phyloP scores from a whole-genome alignment of 2,888 invertebrate genomes.

The Frankliniella fusca region DNA sequence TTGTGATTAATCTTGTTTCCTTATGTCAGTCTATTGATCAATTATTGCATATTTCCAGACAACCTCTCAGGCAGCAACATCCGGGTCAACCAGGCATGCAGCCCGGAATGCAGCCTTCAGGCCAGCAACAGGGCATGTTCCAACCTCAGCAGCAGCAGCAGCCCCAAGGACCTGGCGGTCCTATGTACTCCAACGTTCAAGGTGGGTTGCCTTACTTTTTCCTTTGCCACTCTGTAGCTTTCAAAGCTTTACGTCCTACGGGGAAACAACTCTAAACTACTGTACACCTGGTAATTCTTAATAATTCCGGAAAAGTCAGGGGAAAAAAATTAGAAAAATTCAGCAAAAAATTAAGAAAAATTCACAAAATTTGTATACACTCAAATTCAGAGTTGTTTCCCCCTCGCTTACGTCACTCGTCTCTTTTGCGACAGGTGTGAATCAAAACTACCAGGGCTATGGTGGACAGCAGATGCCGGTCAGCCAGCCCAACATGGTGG shows the following conservation, averaged over 20 bases:
- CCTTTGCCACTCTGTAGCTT: not conserved
- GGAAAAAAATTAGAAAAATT: too few relatives aligned
- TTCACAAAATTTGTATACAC: not conserved
- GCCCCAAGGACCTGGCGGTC: conserved; percentile 48
- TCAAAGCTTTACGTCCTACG: not conserved
- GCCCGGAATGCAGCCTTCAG: conserved; percentile 48
- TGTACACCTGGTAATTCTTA: too few relatives aligned
- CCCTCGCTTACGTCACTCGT: not conserved
- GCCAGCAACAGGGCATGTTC: conserved; percentile 51
- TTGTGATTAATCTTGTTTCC: not conserved
- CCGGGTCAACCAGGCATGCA: conserved; percentile 34
- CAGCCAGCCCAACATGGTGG: conserved; percentile 9
- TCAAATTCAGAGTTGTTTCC: too few relatives aligned
- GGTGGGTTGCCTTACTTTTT: not conserved
- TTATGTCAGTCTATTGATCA: not conserved
- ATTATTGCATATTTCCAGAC: conserved; percentile 23
- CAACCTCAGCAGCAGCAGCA: conserved; percentile 42
- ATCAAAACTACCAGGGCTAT: conserved; percentile 62
- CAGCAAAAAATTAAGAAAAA: not conserved
- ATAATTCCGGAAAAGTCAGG: too few relatives aligned
- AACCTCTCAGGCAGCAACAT: conserved; percentile 43
- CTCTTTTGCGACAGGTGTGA: conserved; percentile 48
- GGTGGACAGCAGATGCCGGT: conserved; percentile 42
- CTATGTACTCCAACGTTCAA: not conserved
- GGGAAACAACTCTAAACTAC: too few relatives aligned